A percentile compares a stretch with the other conserved stretches of the same genome.
These are phyloP conservation scores for Volucella inanis DNA, from an alignment of 2,888 invertebrate species.

Conservation along the genomic window DNA sequence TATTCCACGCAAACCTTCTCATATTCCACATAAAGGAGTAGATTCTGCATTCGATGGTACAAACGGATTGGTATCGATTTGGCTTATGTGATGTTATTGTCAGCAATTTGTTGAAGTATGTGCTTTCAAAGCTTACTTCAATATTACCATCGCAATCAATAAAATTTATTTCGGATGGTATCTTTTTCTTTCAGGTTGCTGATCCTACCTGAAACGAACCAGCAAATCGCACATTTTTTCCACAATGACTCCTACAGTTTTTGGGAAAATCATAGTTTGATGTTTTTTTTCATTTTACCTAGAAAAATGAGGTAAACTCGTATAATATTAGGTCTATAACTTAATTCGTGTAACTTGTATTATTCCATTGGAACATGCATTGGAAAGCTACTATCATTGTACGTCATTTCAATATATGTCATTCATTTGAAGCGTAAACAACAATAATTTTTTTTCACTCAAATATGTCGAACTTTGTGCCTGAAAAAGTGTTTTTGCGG, in stretches of 20 bases:
- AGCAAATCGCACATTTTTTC: neutral
- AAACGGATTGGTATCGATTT: neutral
- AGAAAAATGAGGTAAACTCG: neutral
- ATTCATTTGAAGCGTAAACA: too few species aligned
- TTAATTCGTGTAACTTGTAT: too few species aligned
- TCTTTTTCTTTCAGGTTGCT: neutral
- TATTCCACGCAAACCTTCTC: neutral
- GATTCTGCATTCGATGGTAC: neutral
- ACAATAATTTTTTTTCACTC: too few species aligned
- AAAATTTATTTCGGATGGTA: too few species aligned
- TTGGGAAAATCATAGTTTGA: constrained; percentile 61
- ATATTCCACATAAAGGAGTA: constrained; percentile 10
- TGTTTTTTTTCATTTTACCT: constrained; percentile 1
- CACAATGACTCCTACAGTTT: constrained; percentile 22
- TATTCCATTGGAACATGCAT: too few species aligned
- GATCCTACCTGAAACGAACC: constrained; percentile 57
- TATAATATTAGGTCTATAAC: too few species aligned
- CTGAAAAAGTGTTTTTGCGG: too few species aligned
- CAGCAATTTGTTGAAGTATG: constrained; percentile 6
- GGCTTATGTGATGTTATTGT: neutral
- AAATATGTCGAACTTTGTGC: too few species aligned
- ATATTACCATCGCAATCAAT: too few species aligned
- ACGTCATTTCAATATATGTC: too few species aligned
- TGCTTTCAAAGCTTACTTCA: too few species aligned
- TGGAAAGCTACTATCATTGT: too few species aligned